Conservation (phyloP, 2,113 vertebrate species). For the Phocoena phocoena region DNA sequence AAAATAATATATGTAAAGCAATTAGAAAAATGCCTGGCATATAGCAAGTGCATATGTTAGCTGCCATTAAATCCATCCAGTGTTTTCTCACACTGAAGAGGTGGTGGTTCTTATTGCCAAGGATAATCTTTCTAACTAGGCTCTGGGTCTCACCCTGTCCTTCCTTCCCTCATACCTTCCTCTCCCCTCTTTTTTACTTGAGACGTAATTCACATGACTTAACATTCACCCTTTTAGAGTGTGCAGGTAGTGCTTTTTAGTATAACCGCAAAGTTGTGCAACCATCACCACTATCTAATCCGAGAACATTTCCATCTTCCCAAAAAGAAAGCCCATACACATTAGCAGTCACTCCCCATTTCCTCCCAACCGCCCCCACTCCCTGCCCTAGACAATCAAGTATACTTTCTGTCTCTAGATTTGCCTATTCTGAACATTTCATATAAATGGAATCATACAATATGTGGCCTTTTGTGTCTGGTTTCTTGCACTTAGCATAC, state of each 20-base stretch:
- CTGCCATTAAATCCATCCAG: not conserved
- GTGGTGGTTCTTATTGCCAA: not conserved
- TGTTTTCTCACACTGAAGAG: not conserved
- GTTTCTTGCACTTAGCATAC: too few species aligned
- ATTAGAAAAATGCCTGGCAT: not conserved
- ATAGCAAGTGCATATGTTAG: not conserved
- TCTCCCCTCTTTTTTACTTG: not conserved
- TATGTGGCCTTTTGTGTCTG: too few species aligned
- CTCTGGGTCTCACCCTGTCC: not conserved
- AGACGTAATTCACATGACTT: not conserved
- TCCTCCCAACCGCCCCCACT: not conserved
- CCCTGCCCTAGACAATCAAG: not conserved
- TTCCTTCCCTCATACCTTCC: not conserved
- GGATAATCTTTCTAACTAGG: not conserved
- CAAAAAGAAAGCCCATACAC: not conserved
- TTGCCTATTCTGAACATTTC: not conserved
- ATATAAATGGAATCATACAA: not conserved
- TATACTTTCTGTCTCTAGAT: not conserved
- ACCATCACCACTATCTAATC: not conserved
- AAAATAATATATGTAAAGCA: not conserved
- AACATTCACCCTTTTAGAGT: slow-evolving; percentile 31
- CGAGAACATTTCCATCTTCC: not conserved
- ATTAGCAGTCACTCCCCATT: not conserved
- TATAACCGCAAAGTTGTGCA: not conserved
- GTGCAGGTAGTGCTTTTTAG: not conserved